phyloP scores from a whole-genome alignment of 2,113 vertebrate species.

The Pseudopipra pipra region DNA sequence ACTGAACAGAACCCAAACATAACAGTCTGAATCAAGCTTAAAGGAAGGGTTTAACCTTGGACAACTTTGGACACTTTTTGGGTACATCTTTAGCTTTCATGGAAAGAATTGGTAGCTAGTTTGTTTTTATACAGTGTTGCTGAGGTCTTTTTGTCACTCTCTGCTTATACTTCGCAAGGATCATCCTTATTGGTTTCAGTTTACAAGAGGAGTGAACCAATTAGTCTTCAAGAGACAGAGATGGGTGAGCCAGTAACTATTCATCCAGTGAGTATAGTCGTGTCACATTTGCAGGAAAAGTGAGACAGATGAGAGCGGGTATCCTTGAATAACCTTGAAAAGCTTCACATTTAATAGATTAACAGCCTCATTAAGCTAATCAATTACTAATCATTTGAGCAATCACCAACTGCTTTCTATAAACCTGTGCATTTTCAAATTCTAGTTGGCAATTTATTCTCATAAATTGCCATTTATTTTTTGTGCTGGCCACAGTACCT shows the following conservation, averaged over 20 bases:
- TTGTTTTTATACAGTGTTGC: neutral
- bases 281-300: neutral
- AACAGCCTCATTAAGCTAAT: conserved; percentile 4
- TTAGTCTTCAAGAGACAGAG: neutral
- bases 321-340: neutral
- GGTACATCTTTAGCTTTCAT: neutral
- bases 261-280: neutral
- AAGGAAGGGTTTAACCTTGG: neutral
- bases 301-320: neutral
- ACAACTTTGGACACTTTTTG: neutral
- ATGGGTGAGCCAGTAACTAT: neutral
- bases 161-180: neutral
- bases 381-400: neutral
- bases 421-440: neutral
- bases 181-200: neutral
- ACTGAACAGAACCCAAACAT: neutral
- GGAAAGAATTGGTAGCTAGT: neutral
- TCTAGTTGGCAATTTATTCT: neutral
- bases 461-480: neutral
- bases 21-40: neutral
- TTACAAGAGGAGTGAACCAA: neutral
- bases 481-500: neutral
- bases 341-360: neutral
- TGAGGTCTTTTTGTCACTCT: neutral
- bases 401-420: neutral